A percentile compares a stretch with the other conserved stretches of the same genome.
phyloP scores from a whole-genome alignment of 2,888 invertebrate species.

The Hirtodrosophila cameraria region DNA sequence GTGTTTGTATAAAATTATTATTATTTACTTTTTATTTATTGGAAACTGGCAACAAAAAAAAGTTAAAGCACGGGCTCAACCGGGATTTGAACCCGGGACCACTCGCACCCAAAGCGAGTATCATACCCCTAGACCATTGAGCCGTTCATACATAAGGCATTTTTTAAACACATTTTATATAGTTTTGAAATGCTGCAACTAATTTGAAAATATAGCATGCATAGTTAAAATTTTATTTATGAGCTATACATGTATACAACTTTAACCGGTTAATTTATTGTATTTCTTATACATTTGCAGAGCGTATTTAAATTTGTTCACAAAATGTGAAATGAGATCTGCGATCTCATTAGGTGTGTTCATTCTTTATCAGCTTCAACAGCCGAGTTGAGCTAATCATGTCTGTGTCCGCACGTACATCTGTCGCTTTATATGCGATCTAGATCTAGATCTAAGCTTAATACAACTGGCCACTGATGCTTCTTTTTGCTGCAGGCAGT shows the following conservation, averaged over 20 bases:
- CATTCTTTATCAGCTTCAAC: no score
- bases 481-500: no score
- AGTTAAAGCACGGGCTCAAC: slow-evolving; percentile 85
- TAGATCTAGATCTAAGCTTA: no score
- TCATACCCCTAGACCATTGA: slow-evolving; percentile 89
- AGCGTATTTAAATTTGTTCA: no score
- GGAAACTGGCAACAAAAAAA: background rate
- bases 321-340: no score
- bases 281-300: no score
- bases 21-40: slow-evolving; percentile 57
- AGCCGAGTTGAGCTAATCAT: no score
- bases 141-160: slow-evolving; percentile 76
- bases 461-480: no score
- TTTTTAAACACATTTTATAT: slow-evolving; percentile 23
- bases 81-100: slow-evolving; percentile 89
- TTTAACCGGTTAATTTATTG: slow-evolving; percentile 25
- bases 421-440: no score
- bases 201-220: slow-evolving; percentile 3
- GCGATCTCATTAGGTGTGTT: no score
- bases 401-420: no score
- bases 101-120: slow-evolving; percentile 89
- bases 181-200: background rate
- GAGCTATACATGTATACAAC: background rate
- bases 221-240: background rate
- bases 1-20: slow-evolving; percentile 59